Evolutionary conservation across 2,113 vertebrate genomes (phyloP).

Genomic region (Sceloporus undulatus): DNA sequence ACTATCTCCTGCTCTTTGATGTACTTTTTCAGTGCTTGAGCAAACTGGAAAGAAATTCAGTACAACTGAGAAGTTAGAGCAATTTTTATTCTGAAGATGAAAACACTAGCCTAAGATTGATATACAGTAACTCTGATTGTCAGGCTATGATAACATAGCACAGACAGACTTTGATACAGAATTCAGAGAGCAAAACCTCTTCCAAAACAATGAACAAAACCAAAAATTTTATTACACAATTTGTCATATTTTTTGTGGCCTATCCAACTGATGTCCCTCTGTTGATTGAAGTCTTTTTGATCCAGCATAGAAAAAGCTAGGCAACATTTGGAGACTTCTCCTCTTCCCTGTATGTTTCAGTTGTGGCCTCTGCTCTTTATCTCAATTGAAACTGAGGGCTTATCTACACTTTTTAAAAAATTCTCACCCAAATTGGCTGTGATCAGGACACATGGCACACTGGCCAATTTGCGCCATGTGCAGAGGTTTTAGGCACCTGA

Average conservation of each 20-base stretch:
- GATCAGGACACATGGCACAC: no score
- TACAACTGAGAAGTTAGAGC: background rate
- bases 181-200: background rate
- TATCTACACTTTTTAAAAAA: no score
- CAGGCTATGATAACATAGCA: background rate
- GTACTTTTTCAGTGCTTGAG: constrained; percentile 86
- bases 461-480: no score
- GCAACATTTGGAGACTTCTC: background rate
- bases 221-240: background rate
- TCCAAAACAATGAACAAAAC: background rate
- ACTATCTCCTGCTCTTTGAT: constrained; percentile 89
- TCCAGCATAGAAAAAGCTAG: background rate
- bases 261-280: background rate
- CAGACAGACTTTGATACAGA: background rate
- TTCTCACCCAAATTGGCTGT: no score
- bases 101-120: background rate
- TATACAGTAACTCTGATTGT: background rate
- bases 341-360: background rate
- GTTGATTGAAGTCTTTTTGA: background rate
- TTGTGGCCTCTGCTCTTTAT: background rate
- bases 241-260: background rate
- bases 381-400: background rate
- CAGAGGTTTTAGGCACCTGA: no score
- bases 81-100: background rate
- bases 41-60: constrained; percentile 77